Percentiles rank a stretch among this genome's conserved stretches.
phyloP scores from a whole-genome alignment of 2,888 invertebrate genomes.

The Amorpha juglandis region DNA sequence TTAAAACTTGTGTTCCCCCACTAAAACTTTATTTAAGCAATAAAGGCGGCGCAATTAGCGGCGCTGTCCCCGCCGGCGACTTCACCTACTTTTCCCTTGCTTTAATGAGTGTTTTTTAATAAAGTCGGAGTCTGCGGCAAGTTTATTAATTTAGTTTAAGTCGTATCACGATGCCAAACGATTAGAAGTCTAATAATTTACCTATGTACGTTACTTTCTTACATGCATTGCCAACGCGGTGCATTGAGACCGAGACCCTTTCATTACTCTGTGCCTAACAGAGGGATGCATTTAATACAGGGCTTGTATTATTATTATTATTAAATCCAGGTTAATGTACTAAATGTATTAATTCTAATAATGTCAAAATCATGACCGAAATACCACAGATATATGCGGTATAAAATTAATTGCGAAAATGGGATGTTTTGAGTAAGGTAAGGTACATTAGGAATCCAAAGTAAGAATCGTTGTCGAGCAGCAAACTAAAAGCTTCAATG shows the following conservation, averaged over 20 bases:
- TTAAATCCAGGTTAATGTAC: background rate
- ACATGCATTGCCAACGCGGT: background rate
- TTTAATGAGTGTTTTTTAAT: slow-evolving; percentile 85
- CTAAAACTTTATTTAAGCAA: slow-evolving; percentile 85
- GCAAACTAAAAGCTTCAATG: slow-evolving; percentile 80
- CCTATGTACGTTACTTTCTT: slow-evolving; percentile 33
- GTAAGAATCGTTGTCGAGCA: slow-evolving; percentile 76
- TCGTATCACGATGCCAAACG: slow-evolving; percentile 70
- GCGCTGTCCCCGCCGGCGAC: slow-evolving; percentile 83
- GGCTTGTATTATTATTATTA: too few species aligned
- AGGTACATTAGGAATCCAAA: slow-evolving; percentile 66
- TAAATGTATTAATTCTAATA: background rate
- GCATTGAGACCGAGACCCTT: too few species aligned
- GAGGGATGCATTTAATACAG: too few species aligned
- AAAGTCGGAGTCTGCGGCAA: slow-evolving; percentile 80
- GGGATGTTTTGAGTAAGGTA: slow-evolving; percentile 54
- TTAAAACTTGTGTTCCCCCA: slow-evolving; percentile 84
- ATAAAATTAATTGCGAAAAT: slow-evolving; percentile 31
- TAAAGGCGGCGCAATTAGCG: slow-evolving; percentile 84
- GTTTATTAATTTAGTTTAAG: slow-evolving; percentile 84
- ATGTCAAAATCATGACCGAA: background rate
- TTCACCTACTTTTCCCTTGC: slow-evolving; percentile 83
- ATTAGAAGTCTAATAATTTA: slow-evolving; percentile 26
- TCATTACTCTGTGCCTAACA: too few species aligned
- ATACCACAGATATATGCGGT: background rate